A percentile compares a stretch with the other conserved stretches of the same genome.
These are phyloP conservation scores for Tinamus major DNA, from an alignment of 2,797 vertebrate genomes.

Conservation along the genomic window DNA sequence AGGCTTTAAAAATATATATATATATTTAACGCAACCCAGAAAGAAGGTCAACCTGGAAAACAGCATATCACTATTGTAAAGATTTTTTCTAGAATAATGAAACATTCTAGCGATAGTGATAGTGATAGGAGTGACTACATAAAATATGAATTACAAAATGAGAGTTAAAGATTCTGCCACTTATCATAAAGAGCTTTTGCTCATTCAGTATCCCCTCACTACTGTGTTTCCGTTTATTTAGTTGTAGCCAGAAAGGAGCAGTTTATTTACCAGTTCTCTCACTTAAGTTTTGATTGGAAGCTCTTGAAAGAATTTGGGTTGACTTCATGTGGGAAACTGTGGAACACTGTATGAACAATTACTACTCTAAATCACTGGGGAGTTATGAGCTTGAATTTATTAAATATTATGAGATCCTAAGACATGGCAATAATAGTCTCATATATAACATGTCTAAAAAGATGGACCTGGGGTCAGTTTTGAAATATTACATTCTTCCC, in stretches of 20 bases:
- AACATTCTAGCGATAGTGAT: background rate
- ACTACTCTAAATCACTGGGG: background rate
- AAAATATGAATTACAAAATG: background rate
- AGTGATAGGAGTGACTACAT: background rate
- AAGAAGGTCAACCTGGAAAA: background rate
- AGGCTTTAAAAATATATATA: background rate
- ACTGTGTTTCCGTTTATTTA: background rate
- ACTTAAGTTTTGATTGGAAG: background rate
- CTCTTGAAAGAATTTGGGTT: background rate
- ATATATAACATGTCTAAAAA: constrained; percentile 15
- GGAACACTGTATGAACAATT: background rate
- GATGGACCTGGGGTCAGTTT: background rate
- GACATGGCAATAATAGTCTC: background rate
- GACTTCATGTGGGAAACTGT: background rate
- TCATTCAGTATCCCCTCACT: background rate
- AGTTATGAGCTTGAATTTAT: constrained; percentile 13
- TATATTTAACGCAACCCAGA: too few relatives aligned
- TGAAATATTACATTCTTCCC: constrained; percentile 8
- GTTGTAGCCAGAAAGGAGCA: background rate
- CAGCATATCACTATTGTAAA: background rate
- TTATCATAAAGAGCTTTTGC: accelerated
- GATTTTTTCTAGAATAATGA: background rate
- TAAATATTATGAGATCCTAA: constrained; percentile 28
- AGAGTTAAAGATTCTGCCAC: background rate
- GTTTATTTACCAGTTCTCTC: background rate